phyloP scores from a whole-genome alignment of 2,113 vertebrate genomes.

The Cochlearius cochlearius region DNA sequence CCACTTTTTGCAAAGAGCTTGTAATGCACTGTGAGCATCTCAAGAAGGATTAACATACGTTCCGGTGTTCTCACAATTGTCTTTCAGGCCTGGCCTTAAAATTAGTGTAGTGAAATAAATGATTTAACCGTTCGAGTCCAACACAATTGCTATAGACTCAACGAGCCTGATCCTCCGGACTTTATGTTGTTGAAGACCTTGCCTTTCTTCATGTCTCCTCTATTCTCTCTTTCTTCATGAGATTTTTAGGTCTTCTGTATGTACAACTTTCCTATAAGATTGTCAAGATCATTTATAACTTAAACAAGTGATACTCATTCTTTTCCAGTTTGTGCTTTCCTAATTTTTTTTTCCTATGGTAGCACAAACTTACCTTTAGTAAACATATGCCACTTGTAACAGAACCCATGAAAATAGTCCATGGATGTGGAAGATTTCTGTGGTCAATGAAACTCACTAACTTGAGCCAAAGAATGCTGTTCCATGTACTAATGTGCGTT shows the following conservation, averaged over 20 bases:
- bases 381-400: background rate
- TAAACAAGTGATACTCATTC: background rate
- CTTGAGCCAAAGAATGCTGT: constrained; percentile 7
- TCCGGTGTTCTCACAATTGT: background rate
- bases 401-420: background rate
- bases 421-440: background rate
- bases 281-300: background rate
- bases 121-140: background rate
- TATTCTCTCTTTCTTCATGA: background rate
- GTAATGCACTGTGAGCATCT: background rate
- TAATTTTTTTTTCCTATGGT: background rate
- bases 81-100: background rate
- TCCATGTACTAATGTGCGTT: background rate
- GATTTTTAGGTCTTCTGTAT: background rate
- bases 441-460: background rate
- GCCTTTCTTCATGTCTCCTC: background rate
- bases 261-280: background rate
- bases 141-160: background rate
- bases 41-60: background rate
- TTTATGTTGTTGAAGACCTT: background rate
- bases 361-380: background rate
- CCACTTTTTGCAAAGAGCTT: background rate
- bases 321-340: background rate
- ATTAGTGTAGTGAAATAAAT: background rate
- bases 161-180: background rate